phyloP scores from a whole-genome alignment of 2,113 vertebrate species.

The Cyphotilapia sp. region DNA sequence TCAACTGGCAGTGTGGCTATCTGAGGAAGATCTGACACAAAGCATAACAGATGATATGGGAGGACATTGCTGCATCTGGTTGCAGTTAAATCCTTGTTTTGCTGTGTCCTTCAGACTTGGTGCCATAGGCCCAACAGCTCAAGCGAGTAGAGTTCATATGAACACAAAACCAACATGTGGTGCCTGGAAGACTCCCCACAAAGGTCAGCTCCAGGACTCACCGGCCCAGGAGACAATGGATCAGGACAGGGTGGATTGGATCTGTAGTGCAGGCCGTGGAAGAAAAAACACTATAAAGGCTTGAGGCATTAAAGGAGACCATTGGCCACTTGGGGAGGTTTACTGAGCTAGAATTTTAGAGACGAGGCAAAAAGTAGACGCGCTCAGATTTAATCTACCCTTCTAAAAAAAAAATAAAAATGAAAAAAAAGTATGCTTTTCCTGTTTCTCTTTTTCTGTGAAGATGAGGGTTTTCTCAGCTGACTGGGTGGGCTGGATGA shows the following conservation, averaged over 20 bases:
- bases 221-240: constrained; percentile 50
- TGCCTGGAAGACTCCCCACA: constrained; percentile 64
- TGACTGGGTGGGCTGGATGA: constrained; percentile 25
- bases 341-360: not conserved
- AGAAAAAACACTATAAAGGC: not conserved
- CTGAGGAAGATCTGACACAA: constrained; percentile 39
- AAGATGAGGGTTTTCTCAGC: not conserved
- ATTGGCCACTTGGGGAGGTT: not conserved
- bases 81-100: constrained; percentile 57
- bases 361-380: not conserved
- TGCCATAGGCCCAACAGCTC: constrained; percentile 49
- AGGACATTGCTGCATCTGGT: constrained; percentile 62
- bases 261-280: not conserved
- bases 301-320: not conserved
- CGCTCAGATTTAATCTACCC: constrained; percentile 15
- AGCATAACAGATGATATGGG: constrained; percentile 45
- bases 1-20: constrained; percentile 25
- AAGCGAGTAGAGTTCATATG: constrained; percentile 51
- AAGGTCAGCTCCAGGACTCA: constrained; percentile 50
- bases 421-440: not conserved
- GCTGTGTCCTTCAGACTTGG: constrained; percentile 57
- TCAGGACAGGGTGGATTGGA: constrained; percentile 9
- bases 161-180: constrained; percentile 54
- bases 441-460: not conserved
- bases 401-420: not conserved